Conservation (phyloP, 2,888 invertebrate species). For the Sinotaia quadrata region DNA sequence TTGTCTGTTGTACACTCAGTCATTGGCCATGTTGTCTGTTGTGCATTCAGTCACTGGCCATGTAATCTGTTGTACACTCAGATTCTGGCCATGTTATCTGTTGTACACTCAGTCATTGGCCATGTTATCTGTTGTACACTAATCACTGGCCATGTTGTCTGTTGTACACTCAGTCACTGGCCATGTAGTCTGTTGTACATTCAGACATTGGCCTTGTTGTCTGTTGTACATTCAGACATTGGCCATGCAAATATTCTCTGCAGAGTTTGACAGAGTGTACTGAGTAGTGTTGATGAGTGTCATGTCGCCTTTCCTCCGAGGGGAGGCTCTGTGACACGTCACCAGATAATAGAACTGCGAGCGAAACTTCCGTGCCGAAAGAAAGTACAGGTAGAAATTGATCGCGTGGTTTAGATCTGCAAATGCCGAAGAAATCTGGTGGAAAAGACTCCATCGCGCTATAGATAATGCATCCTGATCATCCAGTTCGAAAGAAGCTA, state of each 20-base stretch:
- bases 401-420: slow-evolving; percentile 56
- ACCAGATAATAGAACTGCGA: slow-evolving; percentile 37
- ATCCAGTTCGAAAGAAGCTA: slow-evolving; percentile 17
- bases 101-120: no score
- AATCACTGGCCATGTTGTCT: no score
- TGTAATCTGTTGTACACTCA: no score
- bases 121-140: no score
- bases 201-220: no score
- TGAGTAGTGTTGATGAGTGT: slow-evolving; percentile 8
- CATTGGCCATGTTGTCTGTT: no score
- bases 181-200: no score
- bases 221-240: no score
- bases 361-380: slow-evolving; percentile 52
- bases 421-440: slow-evolving; percentile 42
- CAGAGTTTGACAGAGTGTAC: slow-evolving; percentile 21
- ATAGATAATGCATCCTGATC: background rate
- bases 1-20: no score
- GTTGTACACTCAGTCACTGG: no score
- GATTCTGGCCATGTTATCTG: no score
- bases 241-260: slow-evolving; percentile 8
- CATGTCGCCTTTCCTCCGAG: slow-evolving; percentile 19
- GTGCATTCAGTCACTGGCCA: no score
- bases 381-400: slow-evolving; percentile 59
- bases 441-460: slow-evolving; percentile 23
- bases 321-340: background rate